Conservation (phyloP, 1,140 invertebrate species). For the Saccostrea cuccullata region DNA sequence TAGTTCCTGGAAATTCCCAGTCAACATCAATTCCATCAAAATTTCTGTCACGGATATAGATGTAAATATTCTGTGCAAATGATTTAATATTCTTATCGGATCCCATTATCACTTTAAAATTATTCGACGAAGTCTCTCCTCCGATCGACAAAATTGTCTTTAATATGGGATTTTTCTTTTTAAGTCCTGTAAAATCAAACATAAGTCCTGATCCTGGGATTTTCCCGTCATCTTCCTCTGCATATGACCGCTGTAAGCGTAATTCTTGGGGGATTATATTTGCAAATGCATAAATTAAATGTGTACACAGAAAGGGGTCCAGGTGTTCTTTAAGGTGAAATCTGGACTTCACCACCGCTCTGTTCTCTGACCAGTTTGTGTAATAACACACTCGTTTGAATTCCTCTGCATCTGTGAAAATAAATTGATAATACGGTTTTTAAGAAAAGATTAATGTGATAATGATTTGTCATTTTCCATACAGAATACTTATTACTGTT, state of each 20-base stretch:
- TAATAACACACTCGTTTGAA: conserved; percentile 88
- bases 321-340: conserved; percentile 91
- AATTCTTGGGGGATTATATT: conserved; percentile 79
- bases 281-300: conserved; percentile 95
- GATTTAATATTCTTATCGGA: conserved; percentile 46
- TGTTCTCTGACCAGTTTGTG: conserved; percentile 94
- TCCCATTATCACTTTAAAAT: conserved; percentile 50
- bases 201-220: conserved; percentile 35
- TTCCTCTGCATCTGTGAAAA: conserved; percentile 16
- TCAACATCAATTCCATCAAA: conserved; percentile 69
- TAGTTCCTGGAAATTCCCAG: conserved; percentile 74
- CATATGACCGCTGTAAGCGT: conserved; percentile 47
- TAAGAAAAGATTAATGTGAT: no score
- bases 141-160: conserved; percentile 66
- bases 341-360: conserved; percentile 87
- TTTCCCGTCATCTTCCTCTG: conserved; percentile 63
- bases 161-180: conserved; percentile 90
- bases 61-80: conserved; percentile 82
- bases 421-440: background rate
- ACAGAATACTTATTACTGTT: no score
- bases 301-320: conserved; percentile 91
- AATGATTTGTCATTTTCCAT: no score
- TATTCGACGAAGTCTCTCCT: conserved; percentile 51
- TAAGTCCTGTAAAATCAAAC: conserved; percentile 83
- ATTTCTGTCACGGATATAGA: conserved; percentile 90